Conservation (phyloP, 2,797 vertebrate genomes). For the Propithecus deckenii region DNA sequence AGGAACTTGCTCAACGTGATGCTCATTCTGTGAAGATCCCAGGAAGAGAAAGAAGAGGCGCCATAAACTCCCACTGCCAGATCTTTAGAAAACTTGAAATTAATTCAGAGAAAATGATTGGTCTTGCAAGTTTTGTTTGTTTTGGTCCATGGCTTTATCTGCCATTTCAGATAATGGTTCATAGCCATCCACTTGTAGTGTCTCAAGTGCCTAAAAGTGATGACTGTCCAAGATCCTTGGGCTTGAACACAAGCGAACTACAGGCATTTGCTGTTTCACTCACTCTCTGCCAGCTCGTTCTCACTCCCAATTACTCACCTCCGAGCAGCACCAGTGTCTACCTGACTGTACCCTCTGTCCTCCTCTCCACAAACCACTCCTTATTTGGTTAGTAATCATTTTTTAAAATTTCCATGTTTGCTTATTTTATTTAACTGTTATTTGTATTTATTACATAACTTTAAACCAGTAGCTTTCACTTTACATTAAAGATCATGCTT, state of each 20-base stretch:
- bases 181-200: neutral
- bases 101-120: neutral
- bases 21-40: neutral
- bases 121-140: neutral
- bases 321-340: fast-evolving
- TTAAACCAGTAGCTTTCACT: constrained; percentile 1
- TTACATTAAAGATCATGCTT: neutral
- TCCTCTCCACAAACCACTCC: neutral
- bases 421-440: neutral
- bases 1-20: neutral
- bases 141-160: neutral
- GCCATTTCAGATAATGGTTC: neutral
- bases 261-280: neutral
- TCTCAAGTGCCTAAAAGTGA: neutral
- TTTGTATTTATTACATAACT: neutral
- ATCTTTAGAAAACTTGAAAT: neutral
- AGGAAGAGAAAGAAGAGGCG: neutral
- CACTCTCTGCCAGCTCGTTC: neutral
- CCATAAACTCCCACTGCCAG: neutral
- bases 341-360: neutral
- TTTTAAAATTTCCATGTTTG: neutral
- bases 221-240: neutral
- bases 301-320: fast-evolving
- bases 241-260: neutral
- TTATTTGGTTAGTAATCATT: neutral